Evolutionary conservation across 1,140 invertebrate species (phyloP), one percentile per base, ranked within the genome.

Genomic region (Diorhabda elongata): DNA sequence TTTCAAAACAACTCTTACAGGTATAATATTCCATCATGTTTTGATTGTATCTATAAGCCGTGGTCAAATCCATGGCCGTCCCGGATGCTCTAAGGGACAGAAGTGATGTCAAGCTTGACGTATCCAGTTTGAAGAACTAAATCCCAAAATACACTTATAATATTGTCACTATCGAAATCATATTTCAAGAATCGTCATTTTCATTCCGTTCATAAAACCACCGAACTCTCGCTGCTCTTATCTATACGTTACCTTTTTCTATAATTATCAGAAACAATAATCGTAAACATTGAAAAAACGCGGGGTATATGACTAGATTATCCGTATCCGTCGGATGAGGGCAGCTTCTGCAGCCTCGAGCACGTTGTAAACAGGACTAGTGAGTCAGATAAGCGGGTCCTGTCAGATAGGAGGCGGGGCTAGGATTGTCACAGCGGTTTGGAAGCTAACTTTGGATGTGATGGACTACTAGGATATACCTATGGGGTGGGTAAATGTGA

Each of bases 11-110:
- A 52, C 3, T 86, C 92, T 96, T 91, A 96, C 95, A 97, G 81
- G 95, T 96, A 80, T 97, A 97, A 85, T 97, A 97, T 85, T 97
- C 95, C 95, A 97, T 97, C 94, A 97, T 97, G 83, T 96, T 96
- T 79, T 96, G 95, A 83, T 96, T 97, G 86, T 97, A 97, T 79
- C 95, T 88, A 81, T 97, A 97, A 71, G 94, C 94, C 71, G 94
- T 95, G 75, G 92, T 92, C 74, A 97, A 88, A 85, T 97, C 94
- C 89, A 97, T 94, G 68, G 79, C 79, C 67, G 78, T 74, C 65
- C 76, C 77, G 44, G 75, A 71, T 67, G 76, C 75, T 73, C 79
- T 74, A 59, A 80, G 72, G 52, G 79, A 76, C 61, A 81, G 70
- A 65, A 80, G 75, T 44, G 78, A 79, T 47, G 79, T 74, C 71